Base-by-base conservation (phyloP, 2,888 invertebrate genomes). In the Eucriotettix oculatus region DNA sequence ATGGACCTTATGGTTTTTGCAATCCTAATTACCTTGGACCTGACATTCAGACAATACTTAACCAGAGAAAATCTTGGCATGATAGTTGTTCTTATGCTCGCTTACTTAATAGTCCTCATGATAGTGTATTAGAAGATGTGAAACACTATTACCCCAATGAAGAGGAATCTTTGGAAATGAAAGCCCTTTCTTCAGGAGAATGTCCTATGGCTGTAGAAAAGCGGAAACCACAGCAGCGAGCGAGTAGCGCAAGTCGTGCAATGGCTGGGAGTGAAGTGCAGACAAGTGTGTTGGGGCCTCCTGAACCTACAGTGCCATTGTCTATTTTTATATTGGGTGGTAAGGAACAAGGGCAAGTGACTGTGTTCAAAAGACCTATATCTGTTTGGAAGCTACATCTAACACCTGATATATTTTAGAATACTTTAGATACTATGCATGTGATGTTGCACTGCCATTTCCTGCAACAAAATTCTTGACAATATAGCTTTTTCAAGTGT, bases 371-470 rank as follows among this genome's bases (percentile, higher is more conserved):
- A 68, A 77, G 85, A 67, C 89, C 89, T 11, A 79, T 90, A 48
- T 86, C 88, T 12, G 79, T 90, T 69, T 90, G 90, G 90, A 84
- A 84, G 67, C 78, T 87, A 64, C 80, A 86, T 66, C 72, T 87
- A 60, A 75, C 74, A 67, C 74, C 67, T 11, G 65, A 68, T 57
- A 66, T 69, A 55, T 68, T 60, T 56, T 63, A 60, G 59, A 57
- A 48, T 29, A 29, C 7, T 29, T 29, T 29, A 29, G 29, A 29
- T 29, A 29, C 29, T 29, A 29, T 29, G 29, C 29, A 29, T 29
- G 7, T 29, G 29, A 29, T 29, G 29, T 29, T 29, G 29, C 29
- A 29, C 29, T 29, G 29, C 29, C 29, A 29, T 29, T 29, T 29
- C 7, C 29, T 29, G 29, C 29, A 29, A 29, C 29, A 29, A 29